These are phyloP conservation scores for Tachysurus fulvidraco DNA, from an alignment of 2,113 vertebrate species.

Conservation along the genomic window DNA sequence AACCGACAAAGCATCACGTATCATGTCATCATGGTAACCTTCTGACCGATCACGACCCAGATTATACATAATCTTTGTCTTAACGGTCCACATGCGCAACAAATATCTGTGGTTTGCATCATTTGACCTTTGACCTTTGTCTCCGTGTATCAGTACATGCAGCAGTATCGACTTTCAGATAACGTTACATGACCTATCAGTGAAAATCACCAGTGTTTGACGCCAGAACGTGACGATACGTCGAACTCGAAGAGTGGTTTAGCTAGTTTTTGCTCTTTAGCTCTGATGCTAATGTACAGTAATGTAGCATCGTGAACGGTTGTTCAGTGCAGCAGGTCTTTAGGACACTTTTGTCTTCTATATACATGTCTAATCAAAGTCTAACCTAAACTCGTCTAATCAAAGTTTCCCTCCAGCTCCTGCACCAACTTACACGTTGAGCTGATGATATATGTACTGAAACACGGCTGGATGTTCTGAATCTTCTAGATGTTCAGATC, in stretches of 20 bases:
- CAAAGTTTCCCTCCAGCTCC: too few species aligned
- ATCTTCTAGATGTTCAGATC: too few species aligned
- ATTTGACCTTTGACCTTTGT: conserved; percentile 15
- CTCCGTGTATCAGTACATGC: not conserved
- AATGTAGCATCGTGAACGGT: not conserved
- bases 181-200: not conserved
- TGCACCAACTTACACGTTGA: too few species aligned
- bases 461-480: too few species aligned
- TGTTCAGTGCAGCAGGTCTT: not conserved
- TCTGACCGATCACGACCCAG: not conserved
- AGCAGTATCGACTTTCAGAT: not conserved
- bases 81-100: not conserved
- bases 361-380: too few species aligned
- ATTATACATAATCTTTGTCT: not conserved
- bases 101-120: not conserved
- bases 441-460: too few species aligned
- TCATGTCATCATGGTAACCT: not conserved
- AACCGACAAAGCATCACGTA: too few species aligned
- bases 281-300: not conserved
- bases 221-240: not conserved
- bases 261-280: not conserved
- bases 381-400: not conserved
- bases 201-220: not conserved
- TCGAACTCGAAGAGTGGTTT: not conserved
- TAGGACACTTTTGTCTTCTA: not conserved